A percentile compares a stretch with the other conserved stretches of the same genome.
Evolutionary conservation across 2,888 invertebrate genomes (phyloP).

Genomic region (Plagodis pulveraria): DNA sequence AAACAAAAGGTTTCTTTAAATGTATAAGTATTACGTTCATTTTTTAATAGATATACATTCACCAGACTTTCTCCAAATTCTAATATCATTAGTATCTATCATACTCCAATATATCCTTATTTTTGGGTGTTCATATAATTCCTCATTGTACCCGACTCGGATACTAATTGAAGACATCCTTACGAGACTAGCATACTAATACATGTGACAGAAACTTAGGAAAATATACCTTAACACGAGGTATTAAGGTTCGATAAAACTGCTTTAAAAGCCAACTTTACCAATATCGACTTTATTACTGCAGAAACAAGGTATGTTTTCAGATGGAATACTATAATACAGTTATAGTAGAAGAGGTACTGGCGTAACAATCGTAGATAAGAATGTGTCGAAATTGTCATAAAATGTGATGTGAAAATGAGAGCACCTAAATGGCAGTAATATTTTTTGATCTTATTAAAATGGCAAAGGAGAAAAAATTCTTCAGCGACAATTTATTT

Average conservation of each 20-base stretch:
- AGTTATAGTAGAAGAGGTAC: slow-evolving; percentile 22
- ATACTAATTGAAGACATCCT: slow-evolving; percentile 31
- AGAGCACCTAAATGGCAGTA: slow-evolving; percentile 25
- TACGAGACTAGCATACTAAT: slow-evolving; percentile 33
- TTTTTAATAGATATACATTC: no score
- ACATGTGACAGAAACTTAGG: slow-evolving; percentile 6
- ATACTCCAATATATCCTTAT: slow-evolving; percentile 26
- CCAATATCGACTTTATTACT: slow-evolving; percentile 1
- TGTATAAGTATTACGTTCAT: no score
- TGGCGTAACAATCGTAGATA: slow-evolving; percentile 33
- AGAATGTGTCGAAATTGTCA: slow-evolving; percentile 37
- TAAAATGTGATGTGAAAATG: slow-evolving; percentile 33
- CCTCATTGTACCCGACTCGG: slow-evolving; percentile 23
- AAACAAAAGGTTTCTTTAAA: no score
- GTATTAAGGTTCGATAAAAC: slow-evolving; percentile 9
- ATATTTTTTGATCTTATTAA: slow-evolving; percentile 32
- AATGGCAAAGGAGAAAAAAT: neutral
- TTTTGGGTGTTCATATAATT: slow-evolving; percentile 27
- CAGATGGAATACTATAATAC: neutral
- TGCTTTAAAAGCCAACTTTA: neutral
- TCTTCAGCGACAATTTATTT: neutral
- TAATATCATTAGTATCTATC: slow-evolving; percentile 31
- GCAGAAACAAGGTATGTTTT: slow-evolving; percentile 13
- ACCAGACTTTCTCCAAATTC: slow-evolving; percentile 1
- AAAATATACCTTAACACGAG: slow-evolving; percentile 24